Base-by-base conservation (phyloP, 2,888 invertebrate genomes). In the Eledona agricola region DNA sequence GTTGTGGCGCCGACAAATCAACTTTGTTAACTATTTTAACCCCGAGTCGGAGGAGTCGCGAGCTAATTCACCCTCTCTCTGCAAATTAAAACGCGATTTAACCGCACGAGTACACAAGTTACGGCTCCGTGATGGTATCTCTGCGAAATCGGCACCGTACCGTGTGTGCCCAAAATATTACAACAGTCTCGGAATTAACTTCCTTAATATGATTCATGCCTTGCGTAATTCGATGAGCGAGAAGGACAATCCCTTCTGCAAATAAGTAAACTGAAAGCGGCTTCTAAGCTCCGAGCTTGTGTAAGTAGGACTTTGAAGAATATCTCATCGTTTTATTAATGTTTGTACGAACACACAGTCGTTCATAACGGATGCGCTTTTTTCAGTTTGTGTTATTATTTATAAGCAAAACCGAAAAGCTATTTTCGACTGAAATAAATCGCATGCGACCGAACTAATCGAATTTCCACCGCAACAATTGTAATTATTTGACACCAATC, bases 171-270 rank as follows among this genome's bases (percentile, higher is more conserved):
- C 66, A 69, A 70, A 67, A 69, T 67, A 70, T 71, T 68, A 66
- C 64, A 64, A 62, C 63, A 61, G 62, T 62, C 55, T 51, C 38
- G 51, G 63, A 65, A 67, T 64, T 67, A 65, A 65, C 65, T 65
- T 66, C 60, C 60, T 62, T 65, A 67, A 67, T 65, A 64, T 69
- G 68, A 71, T 70, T 71, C 69, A 70, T 66, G 69, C 62, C 61
- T 58, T 59, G 60, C 65, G 64, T 69, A 70, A 70, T 68, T 68
- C 65, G 64, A 63, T 63, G 60, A 63, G 62, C 50, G 58, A 57
- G 64, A 59, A 57, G 56, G 59, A 62, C 58, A 55, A 54, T 55
- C 47, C 54, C 37, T 49, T 13, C 17, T 10, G 20, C 46, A 51
- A 54, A 51, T 42, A 51, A 54, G 50, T 35, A 54, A 51, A 46